Percentiles rank a stretch among this genome's conserved stretches.
Evolutionary conservation across 2,888 invertebrate species (phyloP).

Genomic region (Amphipyra berbera): DNA sequence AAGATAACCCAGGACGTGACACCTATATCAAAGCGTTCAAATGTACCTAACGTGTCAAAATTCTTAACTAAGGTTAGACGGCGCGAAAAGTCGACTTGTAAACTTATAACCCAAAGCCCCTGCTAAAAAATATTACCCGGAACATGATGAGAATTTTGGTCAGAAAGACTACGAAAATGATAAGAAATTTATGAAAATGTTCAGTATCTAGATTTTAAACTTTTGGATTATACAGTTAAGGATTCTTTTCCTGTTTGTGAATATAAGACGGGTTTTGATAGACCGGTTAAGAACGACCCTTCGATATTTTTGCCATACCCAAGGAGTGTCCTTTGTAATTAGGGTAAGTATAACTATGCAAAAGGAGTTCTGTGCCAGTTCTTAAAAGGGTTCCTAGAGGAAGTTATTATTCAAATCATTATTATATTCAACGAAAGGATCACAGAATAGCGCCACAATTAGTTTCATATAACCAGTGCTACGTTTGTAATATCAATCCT

Average conservation of each 20-base stretch:
- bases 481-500: slow-evolving; percentile 53
- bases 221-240: too few species aligned
- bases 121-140: slow-evolving; percentile 48
- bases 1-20: slow-evolving; percentile 77
- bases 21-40: slow-evolving; percentile 72
- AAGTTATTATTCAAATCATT: slow-evolving; percentile 32
- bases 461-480: slow-evolving; percentile 31
- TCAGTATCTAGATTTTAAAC: slow-evolving; percentile 13
- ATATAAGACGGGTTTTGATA: not conserved
- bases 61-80: slow-evolving; percentile 60
- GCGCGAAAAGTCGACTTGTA: slow-evolving; percentile 47
- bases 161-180: slow-evolving; percentile 1
- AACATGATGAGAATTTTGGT: slow-evolving; percentile 48
- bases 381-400: slow-evolving; percentile 16
- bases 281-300: not conserved
- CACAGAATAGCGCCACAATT: slow-evolving; percentile 40
- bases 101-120: slow-evolving; percentile 47
- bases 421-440: slow-evolving; percentile 10
- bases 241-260: not conserved
- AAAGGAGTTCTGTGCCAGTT: slow-evolving; percentile 16
- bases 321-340: slow-evolving; percentile 2
- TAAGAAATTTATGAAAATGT: slow-evolving; percentile 5
- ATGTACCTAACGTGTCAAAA: slow-evolving; percentile 69
- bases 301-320: not conserved
- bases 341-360: slow-evolving; percentile 10